A percentile compares a stretch with the other conserved stretches of the same genome.
These are phyloP conservation scores for Dicerorhinus sumatrensis DNA, from an alignment of 2,113 vertebrate species.

Conservation along the genomic window DNA sequence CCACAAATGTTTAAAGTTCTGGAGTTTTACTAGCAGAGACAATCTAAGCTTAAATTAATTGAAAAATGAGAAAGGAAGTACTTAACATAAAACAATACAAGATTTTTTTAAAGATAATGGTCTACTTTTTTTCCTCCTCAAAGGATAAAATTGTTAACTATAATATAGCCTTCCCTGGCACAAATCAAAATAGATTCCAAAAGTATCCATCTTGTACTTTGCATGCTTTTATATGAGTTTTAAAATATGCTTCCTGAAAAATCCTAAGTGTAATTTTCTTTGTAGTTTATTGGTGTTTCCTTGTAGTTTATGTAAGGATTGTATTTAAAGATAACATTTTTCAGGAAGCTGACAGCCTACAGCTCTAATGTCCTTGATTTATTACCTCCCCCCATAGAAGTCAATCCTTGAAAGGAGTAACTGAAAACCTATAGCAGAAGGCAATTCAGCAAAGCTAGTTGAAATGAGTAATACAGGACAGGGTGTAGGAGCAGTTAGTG, in stretches of 20 bases:
- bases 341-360: neutral
- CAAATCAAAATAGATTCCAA: slow-evolving; percentile 39
- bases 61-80: slow-evolving; percentile 63
- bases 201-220: neutral
- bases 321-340: neutral
- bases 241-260: slow-evolving; percentile 27
- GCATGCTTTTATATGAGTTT: neutral
- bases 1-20: slow-evolving; percentile 12
- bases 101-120: neutral
- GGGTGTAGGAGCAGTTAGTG: neutral
- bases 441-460: neutral
- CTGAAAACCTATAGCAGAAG: neutral
- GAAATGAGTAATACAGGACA: neutral
- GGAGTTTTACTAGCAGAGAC: neutral
- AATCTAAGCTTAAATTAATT: slow-evolving; percentile 48
- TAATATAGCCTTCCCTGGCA: neutral
- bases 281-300: slow-evolving; percentile 42
- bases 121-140: neutral
- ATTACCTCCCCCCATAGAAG: neutral
- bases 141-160: neutral
- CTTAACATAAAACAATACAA: neutral
- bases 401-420: neutral
- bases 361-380: neutral
- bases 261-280: neutral
- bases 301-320: slow-evolving; percentile 38